A percentile compares a stretch with the other conserved stretches of the same genome.
Evolutionary conservation across 2,888 invertebrate genomes (phyloP).

Genomic region (Busseola fusca): DNA sequence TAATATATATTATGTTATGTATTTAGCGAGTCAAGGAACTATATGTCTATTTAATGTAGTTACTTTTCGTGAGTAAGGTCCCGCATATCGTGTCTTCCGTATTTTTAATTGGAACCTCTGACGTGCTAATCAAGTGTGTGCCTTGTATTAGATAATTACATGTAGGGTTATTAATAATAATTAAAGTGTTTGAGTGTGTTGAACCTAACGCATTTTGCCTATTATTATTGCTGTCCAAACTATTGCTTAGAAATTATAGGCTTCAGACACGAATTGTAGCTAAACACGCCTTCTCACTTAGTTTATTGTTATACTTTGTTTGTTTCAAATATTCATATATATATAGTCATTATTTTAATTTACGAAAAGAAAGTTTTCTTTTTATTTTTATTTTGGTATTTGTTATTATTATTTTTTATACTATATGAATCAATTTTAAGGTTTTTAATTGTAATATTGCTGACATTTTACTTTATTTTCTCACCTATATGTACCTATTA

Average conservation of each 20-base stretch:
- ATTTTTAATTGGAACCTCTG: conserved; percentile 50
- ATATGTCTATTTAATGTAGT: conserved; percentile 25
- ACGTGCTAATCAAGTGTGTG: conserved; percentile 28
- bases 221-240: neutral
- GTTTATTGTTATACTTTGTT: neutral
- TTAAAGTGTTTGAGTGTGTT: conserved; percentile 31
- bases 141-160: conserved; percentile 39
- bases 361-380: too few species aligned
- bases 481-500: too few species aligned
- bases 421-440: too few species aligned
- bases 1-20: neutral
- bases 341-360: too few species aligned
- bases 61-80: conserved; percentile 31
- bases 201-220: conserved; percentile 2
- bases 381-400: too few species aligned
- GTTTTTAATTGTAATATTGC: too few species aligned
- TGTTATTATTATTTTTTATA: too few species aligned
- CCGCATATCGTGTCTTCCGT: conserved; percentile 48
- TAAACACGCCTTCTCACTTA: neutral
- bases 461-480: too few species aligned
- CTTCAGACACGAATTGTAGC: neutral
- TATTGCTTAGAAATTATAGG: neutral
- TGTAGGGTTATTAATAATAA: conserved; percentile 20
- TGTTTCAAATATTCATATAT: too few species aligned
- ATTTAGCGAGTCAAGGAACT: conserved; percentile 35